phyloP scores from a whole-genome alignment of 2,888 invertebrate genomes.

The Ochropleura plecta region DNA sequence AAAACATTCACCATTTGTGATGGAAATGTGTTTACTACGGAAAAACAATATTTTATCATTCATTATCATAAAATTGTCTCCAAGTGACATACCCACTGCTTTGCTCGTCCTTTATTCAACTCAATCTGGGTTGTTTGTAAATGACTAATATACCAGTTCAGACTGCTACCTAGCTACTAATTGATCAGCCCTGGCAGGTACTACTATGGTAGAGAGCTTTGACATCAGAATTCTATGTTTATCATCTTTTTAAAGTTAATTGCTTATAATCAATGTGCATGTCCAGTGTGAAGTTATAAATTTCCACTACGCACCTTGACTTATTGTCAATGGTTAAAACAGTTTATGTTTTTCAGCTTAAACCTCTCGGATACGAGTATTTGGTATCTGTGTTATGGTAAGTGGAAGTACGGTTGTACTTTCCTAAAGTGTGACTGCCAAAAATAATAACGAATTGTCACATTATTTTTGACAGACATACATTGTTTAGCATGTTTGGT shows the following conservation, averaged over 20 bases:
- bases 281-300: conserved; percentile 66
- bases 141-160: conserved; percentile 6
- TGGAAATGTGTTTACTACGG: background rate
- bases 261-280: conserved; percentile 68
- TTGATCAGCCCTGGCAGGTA: conserved; percentile 4
- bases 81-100: conserved; percentile 22
- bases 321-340: conserved; percentile 81
- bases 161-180: background rate
- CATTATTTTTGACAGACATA: conserved; percentile 72
- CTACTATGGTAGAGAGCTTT: conserved; percentile 23
- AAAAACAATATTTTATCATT: conserved; percentile 33
- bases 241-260: conserved; percentile 37
- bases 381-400: conserved; percentile 87
- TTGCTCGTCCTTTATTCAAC: conserved; percentile 23
- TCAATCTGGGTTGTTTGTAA: conserved; percentile 25
- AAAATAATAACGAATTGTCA: conserved; percentile 65
- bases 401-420: conserved; percentile 89
- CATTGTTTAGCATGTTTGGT: conserved; percentile 67
- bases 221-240: conserved; percentile 32
- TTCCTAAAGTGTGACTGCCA: conserved; percentile 80
- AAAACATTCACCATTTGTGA: background rate
- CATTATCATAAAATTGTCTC: conserved; percentile 12
- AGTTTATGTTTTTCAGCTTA: conserved; percentile 90
- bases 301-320: conserved; percentile 68
- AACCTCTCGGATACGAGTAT: conserved; percentile 88